phyloP scores from a whole-genome alignment of 2,113 vertebrate species.

The pig (Sus scrofa) region DNA sequence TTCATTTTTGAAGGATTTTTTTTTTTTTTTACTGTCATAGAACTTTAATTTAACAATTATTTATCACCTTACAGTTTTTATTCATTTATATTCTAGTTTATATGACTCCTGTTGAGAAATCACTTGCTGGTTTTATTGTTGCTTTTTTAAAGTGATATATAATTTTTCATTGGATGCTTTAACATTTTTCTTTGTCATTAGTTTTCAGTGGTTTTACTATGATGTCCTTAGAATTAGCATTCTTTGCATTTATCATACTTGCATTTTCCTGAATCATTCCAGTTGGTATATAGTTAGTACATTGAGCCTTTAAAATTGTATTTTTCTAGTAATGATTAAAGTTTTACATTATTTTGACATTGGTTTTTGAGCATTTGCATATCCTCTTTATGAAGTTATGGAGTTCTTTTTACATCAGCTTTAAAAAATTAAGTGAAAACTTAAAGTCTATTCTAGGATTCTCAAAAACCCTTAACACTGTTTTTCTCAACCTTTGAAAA shows the following conservation, averaged over 20 bases:
- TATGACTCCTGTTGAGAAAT: background rate
- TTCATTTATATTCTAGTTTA: background rate
- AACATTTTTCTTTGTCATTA: background rate
- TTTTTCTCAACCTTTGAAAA: background rate
- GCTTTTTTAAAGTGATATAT: background rate
- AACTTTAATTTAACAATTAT: background rate
- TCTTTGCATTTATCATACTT: background rate
- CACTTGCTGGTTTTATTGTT: background rate
- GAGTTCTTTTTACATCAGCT: background rate
- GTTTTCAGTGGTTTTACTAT: background rate
- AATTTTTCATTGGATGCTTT: background rate
- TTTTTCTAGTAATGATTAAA: background rate
- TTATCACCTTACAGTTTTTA: background rate
- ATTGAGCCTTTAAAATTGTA: background rate
- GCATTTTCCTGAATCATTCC: background rate
- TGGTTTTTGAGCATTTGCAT: background rate
- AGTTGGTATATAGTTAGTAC: background rate
- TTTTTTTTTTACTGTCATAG: background rate
- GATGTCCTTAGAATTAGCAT: background rate
- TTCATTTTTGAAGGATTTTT: background rate
- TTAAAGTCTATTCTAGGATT: background rate
- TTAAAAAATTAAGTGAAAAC: background rate
- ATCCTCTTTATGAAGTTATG: background rate
- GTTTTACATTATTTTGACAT: background rate
- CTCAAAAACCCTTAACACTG: background rate